Evolutionary conservation across 2,888 invertebrate genomes (phyloP), one percentile per base, ranked within the genome.

Genomic region (Helobdella robusta): DNA sequence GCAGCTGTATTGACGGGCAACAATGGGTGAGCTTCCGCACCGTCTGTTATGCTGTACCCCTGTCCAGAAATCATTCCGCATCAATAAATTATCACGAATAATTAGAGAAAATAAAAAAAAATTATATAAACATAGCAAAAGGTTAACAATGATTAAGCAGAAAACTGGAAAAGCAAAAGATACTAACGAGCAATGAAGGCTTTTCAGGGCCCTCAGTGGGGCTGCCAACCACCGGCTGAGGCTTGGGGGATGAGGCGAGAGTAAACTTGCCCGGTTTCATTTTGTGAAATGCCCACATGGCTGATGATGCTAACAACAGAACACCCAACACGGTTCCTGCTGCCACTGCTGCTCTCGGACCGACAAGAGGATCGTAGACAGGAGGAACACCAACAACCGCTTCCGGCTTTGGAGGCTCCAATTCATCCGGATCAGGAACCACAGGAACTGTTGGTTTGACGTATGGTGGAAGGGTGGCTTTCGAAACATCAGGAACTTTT

Each of bases 291-390:
- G 73, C 73, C 71, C 72, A 73, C 35, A 69, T 60, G 35, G 70
- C 36, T 15, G 70, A 66, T 36, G 69, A 68, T 11, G 66, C 69
- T 3, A 69, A 48, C 18, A 71, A 54, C 20, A 73, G 69, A 1
- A 69, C 50, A 1, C 71, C 73, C 11, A 73, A 60, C 56, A 72
- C 60, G 6, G 70, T 67, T 4, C 72, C 74, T 1, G 70, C 72
- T 1, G 68, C 72, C 5, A 74, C 75, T 4, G 67, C 68, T 1
- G 72, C 70, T 25, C 70, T 60, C 1, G 74, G 75, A 4, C 76
- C 75, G 5, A 70, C 73, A 30, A 71, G 70, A 20, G 60, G 59
- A 6, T 59, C 68, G 23, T 35, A n/a, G 5, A 32, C 40, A 2
- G 44, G 50, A 5, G 64, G 54, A n/a, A 40, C 68, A 6, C 65